Base-by-base conservation (phyloP, 1,140 invertebrate species). In the Hydropsyche tenuis region DNA sequence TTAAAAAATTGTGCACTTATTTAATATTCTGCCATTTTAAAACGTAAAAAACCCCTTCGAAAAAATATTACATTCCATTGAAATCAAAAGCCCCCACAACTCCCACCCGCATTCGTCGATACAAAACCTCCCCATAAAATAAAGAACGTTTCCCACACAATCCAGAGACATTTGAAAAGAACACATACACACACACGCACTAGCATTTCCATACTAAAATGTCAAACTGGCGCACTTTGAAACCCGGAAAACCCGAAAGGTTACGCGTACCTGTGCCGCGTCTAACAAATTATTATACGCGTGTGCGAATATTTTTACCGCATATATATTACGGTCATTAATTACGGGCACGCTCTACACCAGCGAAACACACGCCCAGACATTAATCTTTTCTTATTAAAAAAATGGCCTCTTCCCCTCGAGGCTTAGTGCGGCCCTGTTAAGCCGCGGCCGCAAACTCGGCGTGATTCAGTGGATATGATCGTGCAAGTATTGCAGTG, bases 261-360 rank as follows among this genome's bases (percentile, higher is more conserved):
- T 53, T 53, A 53, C 7, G 9, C 48, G 16, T 16, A 16, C 16
- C 48, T 53, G 48, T 6, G 20, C n/a, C n/a, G n/a, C n/a, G n/a
- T n/a, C n/a, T 53, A 18, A 37, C 48, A 16, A 7, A 20, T 53
- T 53, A 53, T 53, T 53, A 48, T 18, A 7, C 16, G 20, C n/a
- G 48, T 53, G 7, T 53, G 48, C 48, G 48, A 53, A 53, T 53
- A 53, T 53, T 53, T 53, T 53, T 53, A 53, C 20, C 48, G 48
- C 48, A 53, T 18, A 18, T 53, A 53, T 53, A 53, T 20, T 16
- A 53, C 48, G 16, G 30, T 20, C 48, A 53, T 53, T 53, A 53
- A 53, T 53, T 18, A 53, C 48, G n/a, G 20, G n/a, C 48, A 7
- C 3, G 30, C 9, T 37, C 30, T 37, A 37, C 30, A 37, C 30